phyloP scores from a whole-genome alignment of 2,888 invertebrate genomes.

The Hydraecia micacea region DNA sequence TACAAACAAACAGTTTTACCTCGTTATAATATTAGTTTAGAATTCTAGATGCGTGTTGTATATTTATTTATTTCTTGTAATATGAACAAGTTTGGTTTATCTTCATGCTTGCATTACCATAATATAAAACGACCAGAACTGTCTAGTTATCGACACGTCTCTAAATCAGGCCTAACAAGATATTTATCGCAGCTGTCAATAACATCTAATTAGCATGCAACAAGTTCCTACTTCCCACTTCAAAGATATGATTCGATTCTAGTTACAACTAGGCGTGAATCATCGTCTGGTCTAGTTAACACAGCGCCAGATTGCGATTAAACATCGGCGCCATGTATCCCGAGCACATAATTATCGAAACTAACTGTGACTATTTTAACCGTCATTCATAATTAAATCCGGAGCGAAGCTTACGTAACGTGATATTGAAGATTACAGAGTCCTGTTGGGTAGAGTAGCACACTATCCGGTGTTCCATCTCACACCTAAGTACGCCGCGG shows the following conservation, averaged over 20 bases:
- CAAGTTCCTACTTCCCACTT: constrained; percentile 3
- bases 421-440: background rate
- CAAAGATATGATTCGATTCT: constrained; percentile 20
- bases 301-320: background rate
- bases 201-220: constrained; percentile 10
- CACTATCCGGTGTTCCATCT: too few relatives aligned
- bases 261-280: constrained; percentile 19
- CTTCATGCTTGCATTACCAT: background rate
- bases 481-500: too few relatives aligned
- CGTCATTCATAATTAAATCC: background rate
- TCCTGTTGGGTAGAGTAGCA: too few relatives aligned
- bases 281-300: constrained; percentile 11
- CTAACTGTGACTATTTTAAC: background rate
- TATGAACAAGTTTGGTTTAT: background rate
- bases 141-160: background rate
- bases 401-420: background rate
- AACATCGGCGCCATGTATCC: background rate
- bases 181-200: constrained; percentile 13
- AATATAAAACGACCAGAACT: constrained; percentile 8
- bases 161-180: constrained; percentile 17
- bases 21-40: background rate
- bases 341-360: background rate
- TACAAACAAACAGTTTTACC: background rate
- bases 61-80: background rate
- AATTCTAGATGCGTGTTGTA: background rate